phyloP scores from a whole-genome alignment of 2,113 vertebrate species.

The Chrysemys picta region DNA sequence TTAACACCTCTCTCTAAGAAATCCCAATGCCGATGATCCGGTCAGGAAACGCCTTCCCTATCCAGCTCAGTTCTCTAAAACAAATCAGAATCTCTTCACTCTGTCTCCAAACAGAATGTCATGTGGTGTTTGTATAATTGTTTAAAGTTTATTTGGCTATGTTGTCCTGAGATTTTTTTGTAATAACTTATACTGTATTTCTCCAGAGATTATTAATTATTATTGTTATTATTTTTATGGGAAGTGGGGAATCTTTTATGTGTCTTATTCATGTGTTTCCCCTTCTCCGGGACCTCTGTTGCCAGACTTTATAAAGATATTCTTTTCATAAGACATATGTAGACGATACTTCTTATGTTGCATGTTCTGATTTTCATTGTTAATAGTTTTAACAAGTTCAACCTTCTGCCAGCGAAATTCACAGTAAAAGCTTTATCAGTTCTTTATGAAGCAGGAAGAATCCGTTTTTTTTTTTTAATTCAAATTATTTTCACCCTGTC shows the following conservation, averaged over 20 bases:
- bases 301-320: constrained; percentile 39
- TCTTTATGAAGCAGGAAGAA: constrained; percentile 43
- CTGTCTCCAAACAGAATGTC: constrained; percentile 49
- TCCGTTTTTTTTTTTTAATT: constrained; percentile 62
- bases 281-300: constrained; percentile 19
- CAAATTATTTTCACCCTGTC: constrained; percentile 36
- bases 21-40: constrained; percentile 13
- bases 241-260: constrained; percentile 35
- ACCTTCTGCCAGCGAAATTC: constrained; percentile 71
- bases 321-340: constrained; percentile 66
- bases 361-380: constrained; percentile 67
- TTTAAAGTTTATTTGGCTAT: constrained; percentile 68
- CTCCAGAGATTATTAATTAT: constrained; percentile 55
- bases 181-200: constrained; percentile 74
- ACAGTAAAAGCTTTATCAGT: constrained; percentile 39
- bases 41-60: constrained; percentile 20
- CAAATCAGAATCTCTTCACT: constrained; percentile 26
- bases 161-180: constrained; percentile 58
- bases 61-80: constrained; percentile 14
- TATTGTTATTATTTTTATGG: constrained; percentile 56
- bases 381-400: constrained; percentile 74
- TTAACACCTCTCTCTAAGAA: neutral
- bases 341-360: constrained; percentile 64
- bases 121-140: constrained; percentile 73
- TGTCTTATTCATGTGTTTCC: constrained; percentile 13